phyloP scores from a whole-genome alignment of 2,113 vertebrate species.

The Castor canadensis region DNA sequence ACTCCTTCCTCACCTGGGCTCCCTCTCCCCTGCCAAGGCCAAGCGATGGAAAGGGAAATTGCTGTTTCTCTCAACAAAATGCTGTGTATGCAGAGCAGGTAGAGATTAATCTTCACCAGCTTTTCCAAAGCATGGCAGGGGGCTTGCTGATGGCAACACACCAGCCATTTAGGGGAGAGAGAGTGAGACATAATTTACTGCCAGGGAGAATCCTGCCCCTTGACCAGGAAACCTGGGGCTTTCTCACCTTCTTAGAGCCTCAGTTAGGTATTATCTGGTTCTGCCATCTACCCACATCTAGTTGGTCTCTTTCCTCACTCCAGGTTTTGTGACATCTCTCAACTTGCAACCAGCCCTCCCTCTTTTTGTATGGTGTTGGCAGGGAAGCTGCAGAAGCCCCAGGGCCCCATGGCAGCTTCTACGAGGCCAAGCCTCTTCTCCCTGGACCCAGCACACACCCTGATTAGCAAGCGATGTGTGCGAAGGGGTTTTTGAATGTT shows the following conservation, averaged over 20 bases:
- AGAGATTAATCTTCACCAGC: slow-evolving; percentile 77
- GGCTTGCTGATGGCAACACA: slow-evolving; percentile 62
- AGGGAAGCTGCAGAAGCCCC: slow-evolving; percentile 28
- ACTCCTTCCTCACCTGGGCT: not conserved
- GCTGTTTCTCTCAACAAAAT: slow-evolving; percentile 71
- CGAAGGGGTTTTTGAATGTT: slow-evolving; percentile 90
- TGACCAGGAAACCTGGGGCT: slow-evolving; percentile 55
- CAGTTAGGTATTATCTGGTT: slow-evolving; percentile 47
- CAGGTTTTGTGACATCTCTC: slow-evolving; percentile 40
- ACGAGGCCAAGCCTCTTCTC: slow-evolving; percentile 84
- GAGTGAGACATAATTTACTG: slow-evolving; percentile 56
- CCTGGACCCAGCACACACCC: slow-evolving; percentile 71
- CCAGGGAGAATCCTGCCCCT: slow-evolving; percentile 57
- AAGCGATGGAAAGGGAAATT: slow-evolving; percentile 81
- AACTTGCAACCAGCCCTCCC: not conserved
- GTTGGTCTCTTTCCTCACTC: slow-evolving; percentile 30
- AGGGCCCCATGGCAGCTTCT: slow-evolving; percentile 27
- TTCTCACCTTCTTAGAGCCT: slow-evolving; percentile 65
- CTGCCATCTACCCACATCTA: slow-evolving; percentile 40
- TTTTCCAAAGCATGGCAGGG: slow-evolving; percentile 64
- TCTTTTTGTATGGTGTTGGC: slow-evolving; percentile 25
- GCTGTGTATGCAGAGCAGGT: slow-evolving; percentile 77
- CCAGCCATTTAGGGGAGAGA: slow-evolving; percentile 59
- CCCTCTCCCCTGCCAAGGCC: not conserved
- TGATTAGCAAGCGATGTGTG: slow-evolving; percentile 95